Evolutionary conservation across 1,140 invertebrate species (phyloP).

Genomic region (Lordiphosa collinella): DNA sequence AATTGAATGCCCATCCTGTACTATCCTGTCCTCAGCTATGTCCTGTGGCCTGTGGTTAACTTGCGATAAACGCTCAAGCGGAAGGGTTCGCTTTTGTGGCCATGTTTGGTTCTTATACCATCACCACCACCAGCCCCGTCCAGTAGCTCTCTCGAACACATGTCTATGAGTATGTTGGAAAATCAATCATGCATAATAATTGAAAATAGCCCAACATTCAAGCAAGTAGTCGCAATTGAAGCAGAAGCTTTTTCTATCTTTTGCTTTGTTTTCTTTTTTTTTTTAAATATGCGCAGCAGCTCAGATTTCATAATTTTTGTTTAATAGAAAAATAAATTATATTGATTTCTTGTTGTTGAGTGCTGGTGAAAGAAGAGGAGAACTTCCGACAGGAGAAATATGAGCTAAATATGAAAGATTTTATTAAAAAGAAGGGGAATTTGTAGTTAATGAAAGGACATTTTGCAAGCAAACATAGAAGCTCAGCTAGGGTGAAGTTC

Average conservation of each 20-base stretch:
- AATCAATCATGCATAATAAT: slow-evolving; percentile 77
- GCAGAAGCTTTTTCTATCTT: slow-evolving; percentile 39
- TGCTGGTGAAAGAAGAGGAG: neutral
- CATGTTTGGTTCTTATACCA: neutral
- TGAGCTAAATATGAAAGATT: neutral
- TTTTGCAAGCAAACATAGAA: neutral
- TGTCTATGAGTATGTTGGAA: slow-evolving; percentile 32
- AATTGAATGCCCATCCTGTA: slow-evolving; percentile 59
- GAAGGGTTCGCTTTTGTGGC: slow-evolving; percentile 60
- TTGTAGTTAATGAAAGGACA: neutral
- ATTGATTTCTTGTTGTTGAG: slow-evolving; percentile 7
- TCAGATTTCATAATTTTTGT: slow-evolving; percentile 64
- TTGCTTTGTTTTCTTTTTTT: slow-evolving; percentile 18
- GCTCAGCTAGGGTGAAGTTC: no score
- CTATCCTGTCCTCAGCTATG: slow-evolving; percentile 24
- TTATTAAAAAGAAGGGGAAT: neutral
- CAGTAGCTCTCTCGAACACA: neutral
- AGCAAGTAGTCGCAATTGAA: slow-evolving; percentile 1
- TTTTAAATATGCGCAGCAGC: slow-evolving; percentile 37
- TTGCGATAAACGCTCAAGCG: slow-evolving; percentile 67
- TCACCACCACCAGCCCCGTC: neutral
- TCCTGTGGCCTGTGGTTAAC: slow-evolving; percentile 59
- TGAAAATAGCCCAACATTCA: slow-evolving; percentile 56
- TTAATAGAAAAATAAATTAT: slow-evolving; percentile 45
- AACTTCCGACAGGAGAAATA: slow-evolving; percentile 29